Evolutionary conservation across 2,888 invertebrate species (phyloP), one percentile per base, ranked within the genome.

Genomic region (Pasiphila rectangulata): DNA sequence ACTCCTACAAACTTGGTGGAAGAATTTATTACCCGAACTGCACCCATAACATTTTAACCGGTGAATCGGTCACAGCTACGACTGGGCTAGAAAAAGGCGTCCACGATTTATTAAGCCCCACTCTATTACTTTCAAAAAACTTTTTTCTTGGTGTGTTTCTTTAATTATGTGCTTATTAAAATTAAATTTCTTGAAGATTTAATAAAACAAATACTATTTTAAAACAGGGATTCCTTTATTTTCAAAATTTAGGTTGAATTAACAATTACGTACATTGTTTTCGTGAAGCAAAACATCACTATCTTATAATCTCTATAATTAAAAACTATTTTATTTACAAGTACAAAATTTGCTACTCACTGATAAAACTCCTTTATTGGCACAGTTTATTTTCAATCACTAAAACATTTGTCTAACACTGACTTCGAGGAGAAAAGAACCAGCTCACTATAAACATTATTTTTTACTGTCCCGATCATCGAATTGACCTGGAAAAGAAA

Each of bases 311-410:
- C 58, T 70, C 78, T 79, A 77, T 51, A 54, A 67, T 75, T 75
- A 74, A 72, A 71, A 69, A 9, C 72, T 77, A 79, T 68, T 67
- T 54, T 85, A 82, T 85, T 71, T 86, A 87, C 86, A 86, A 74
- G 83, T 87, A 85, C 78, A 86, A 86, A 86, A 86, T 74, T 75
- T 75, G 79, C 84, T 85, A 85, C 83, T 69, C 75, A 75, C 75
- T 69, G 68, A 78, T 73, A 76, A 76, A 73, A 75, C 73, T n/a
- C 57, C 57, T 67, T 72, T 71, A 72, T 68, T 69, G 76, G 75
- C 72, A 73, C 72, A 67, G 72, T 73, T 78, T 69, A 64, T 72
- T 67, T 68, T 64, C 60, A 61, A 68, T 72, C 74, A 73, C 74
- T 73, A 75, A 70, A 69, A 64, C 57, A 64, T 69, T 67, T 67